Conservation (phyloP, 2,113 vertebrate species). For the Marmota monax region DNA sequence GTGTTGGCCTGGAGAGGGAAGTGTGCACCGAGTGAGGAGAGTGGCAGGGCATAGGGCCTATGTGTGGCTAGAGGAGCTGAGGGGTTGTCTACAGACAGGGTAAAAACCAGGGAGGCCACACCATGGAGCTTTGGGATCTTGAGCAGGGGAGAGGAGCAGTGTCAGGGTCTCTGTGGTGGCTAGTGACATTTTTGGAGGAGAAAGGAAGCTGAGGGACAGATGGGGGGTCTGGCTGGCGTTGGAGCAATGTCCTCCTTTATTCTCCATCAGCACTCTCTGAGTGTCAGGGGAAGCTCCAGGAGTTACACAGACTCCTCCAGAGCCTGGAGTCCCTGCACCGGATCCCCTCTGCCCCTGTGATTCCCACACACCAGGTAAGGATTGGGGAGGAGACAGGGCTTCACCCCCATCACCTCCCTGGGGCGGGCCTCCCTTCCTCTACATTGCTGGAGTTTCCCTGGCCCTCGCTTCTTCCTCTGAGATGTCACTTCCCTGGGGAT, state of each 20-base stretch:
- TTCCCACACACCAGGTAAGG: conserved; percentile 88
- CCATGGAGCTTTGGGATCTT: background rate
- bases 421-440: background rate
- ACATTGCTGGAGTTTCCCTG: fast-evolving
- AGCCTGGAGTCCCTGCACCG: conserved; percentile 91
- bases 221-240: fast-evolving
- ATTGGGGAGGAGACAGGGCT: fast-evolving
- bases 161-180: background rate
- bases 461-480: background rate
- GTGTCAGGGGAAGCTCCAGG: conserved; percentile 92
- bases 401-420: background rate
- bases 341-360: conserved; percentile 90
- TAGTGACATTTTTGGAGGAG: background rate
- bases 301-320: conserved; percentile 92
- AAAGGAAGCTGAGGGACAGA: background rate
- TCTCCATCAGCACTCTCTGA: conserved; percentile 88
- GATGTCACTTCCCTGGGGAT: background rate
- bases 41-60: fast-evolving
- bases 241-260: background rate
- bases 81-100: background rate
- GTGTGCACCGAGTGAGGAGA: background rate
- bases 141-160: fast-evolving
- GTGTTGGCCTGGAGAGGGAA: background rate
- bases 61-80: background rate
- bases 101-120: background rate